A percentile compares a stretch with the other conserved stretches of the same genome.
Evolutionary conservation across 2,113 vertebrate genomes (phyloP).

Genomic region (Mirza zaza): DNA sequence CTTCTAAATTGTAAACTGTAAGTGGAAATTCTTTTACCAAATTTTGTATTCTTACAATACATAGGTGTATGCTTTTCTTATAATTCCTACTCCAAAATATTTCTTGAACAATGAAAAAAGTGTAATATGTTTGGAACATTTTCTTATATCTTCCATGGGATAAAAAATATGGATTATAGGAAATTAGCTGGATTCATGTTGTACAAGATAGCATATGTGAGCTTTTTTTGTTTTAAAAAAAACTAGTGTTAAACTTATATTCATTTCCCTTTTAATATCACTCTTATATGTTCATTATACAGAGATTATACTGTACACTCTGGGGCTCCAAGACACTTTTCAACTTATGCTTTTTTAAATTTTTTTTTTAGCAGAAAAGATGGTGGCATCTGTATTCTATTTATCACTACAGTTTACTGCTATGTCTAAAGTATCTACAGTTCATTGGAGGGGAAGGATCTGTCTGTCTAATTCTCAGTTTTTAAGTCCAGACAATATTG

Average conservation of each 20-base stretch:
- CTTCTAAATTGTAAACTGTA: background rate
- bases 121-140: background rate
- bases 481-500: background rate
- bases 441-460: background rate
- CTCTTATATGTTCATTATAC: background rate
- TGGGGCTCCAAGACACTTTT: background rate
- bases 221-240: constrained; percentile 10
- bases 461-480: constrained; percentile 10
- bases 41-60: constrained; percentile 9
- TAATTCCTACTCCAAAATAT: background rate
- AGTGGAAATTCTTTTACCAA: background rate
- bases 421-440: background rate
- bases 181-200: background rate
- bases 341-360: background rate
- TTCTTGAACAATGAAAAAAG: background rate
- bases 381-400: background rate
- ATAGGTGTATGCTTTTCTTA: constrained; percentile 2
- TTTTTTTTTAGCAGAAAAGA: background rate
- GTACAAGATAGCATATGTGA: background rate
- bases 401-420: background rate
- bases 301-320: background rate
- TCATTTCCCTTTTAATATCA: constrained; percentile 11
- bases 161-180: background rate
- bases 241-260: background rate
- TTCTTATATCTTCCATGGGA: background rate